Evolutionary conservation across 2,113 vertebrate genomes (phyloP), one percentile per base, ranked within the genome.

Genomic region (Todiramphus saurophagus): DNA sequence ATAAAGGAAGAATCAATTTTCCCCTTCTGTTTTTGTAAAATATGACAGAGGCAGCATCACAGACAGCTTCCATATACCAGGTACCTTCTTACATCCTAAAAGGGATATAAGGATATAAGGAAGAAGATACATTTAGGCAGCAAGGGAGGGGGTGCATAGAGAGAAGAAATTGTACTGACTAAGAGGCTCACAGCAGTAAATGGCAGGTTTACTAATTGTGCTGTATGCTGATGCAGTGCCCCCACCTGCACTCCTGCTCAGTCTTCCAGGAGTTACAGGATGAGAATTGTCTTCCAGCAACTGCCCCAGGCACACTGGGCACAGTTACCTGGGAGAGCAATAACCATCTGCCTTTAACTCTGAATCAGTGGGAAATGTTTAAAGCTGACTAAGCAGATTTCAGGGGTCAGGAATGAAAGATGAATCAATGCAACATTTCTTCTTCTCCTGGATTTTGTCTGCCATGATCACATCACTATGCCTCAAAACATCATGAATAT

Each of bases 321-420:
- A 78, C 64, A 77, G 76, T n/a, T 75, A 89, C 60, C 56, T 86
- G 81, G 19, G 39, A 84, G 43, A 76, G 35, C 39, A 92, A 48
- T 14, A 85, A 44, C 28, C 58, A 83, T 23, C 67, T 80, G 63
- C 46, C 43, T 76, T 64, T 67, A 48, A 9, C 53, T 56, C 24
- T 25, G 35, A 86, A 67, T 2, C 2, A 1, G 31, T 64, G 25
- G 35, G 58, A 94, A 93, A 70, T 0, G 0, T 41, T 74, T 51
- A 84, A 78, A 75, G 70, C 58, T 87, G 75, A 44, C 43, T 48
- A 4, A 31, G 35, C 59, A 80, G 41, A 74, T 64, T 19, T 74
- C 69, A 19, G 9, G 7, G 11, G 20, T 50, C 55, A 87, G 41
- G 24, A 92, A 77, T 31, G 13, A 35, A 89, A 76, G 30, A 66